phyloP scores from a whole-genome alignment of 2,797 vertebrate genomes.

The Takifugu rubripes region DNA sequence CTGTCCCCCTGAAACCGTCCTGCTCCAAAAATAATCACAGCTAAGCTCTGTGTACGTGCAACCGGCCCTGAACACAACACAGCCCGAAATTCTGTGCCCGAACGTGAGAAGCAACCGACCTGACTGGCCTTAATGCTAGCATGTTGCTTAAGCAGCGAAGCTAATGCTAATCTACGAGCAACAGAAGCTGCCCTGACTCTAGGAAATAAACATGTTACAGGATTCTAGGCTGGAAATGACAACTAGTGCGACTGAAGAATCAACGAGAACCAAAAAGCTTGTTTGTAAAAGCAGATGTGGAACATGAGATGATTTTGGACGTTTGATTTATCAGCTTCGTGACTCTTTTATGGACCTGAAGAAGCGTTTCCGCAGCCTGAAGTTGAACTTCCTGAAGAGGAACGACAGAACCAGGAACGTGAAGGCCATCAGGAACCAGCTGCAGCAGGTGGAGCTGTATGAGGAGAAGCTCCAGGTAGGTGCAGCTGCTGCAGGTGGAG shows the following conservation, averaged over 20 bases:
- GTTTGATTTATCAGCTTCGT: constrained; percentile 31
- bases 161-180: too few species aligned
- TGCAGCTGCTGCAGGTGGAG: background rate
- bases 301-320: background rate
- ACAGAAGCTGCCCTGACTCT: too few species aligned
- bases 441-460: constrained; percentile 81
- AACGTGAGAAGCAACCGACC: too few species aligned
- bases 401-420: constrained; percentile 45
- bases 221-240: too few species aligned
- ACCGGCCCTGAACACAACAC: too few species aligned
- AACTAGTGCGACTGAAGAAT: too few species aligned
- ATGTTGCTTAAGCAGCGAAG: too few species aligned
- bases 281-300: too few species aligned
- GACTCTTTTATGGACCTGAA: constrained; percentile 54
- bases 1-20: constrained; percentile 17
- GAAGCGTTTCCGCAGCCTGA: constrained; percentile 49
- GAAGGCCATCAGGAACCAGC: constrained; percentile 71
- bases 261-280: too few species aligned
- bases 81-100: too few species aligned
- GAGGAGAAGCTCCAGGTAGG: constrained; percentile 74
- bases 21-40: constrained; percentile 46
- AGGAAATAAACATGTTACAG: too few species aligned
- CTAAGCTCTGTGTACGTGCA: constrained; percentile 8
- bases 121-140: too few species aligned
- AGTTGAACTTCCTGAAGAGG: constrained; percentile 53